phyloP scores from a whole-genome alignment of 2,113 vertebrate genomes.

The Motacilla alba region DNA sequence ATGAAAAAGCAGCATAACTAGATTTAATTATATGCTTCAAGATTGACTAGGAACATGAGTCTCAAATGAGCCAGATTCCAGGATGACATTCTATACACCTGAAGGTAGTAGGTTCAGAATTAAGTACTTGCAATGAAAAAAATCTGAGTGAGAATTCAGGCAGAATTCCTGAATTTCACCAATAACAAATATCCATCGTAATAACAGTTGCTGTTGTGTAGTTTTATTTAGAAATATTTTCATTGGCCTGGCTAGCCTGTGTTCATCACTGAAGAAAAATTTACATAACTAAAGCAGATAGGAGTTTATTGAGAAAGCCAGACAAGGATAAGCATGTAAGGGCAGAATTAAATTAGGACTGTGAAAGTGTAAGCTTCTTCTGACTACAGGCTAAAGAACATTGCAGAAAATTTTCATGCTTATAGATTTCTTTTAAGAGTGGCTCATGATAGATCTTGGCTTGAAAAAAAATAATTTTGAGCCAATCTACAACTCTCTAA shows the following conservation, averaged over 20 bases:
- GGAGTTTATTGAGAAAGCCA: conserved; percentile 12
- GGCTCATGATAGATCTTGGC: not conserved
- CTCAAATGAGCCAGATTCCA: not conserved
- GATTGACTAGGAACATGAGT: not conserved
- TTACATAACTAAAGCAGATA: not conserved
- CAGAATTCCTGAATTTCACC: not conserved
- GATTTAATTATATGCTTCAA: not conserved
- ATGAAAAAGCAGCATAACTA: not conserved
- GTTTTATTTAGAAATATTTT: conserved; percentile 1
- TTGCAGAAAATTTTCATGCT: not conserved
- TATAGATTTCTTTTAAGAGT: not conserved
- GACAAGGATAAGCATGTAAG: not conserved
- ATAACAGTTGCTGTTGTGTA: not conserved
- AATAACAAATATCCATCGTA: not conserved
- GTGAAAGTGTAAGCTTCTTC: conserved; percentile 6
- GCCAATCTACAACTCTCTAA: not conserved
- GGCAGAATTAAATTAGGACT: conserved; percentile 33
- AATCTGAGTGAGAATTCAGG: not conserved
- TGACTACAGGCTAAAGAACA: not conserved
- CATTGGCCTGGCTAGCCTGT: not conserved
- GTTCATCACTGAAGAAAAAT: not conserved
- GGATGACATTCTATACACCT: not conserved
- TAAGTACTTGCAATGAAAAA: not conserved
- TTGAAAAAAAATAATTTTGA: not conserved
- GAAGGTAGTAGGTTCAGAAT: not conserved